phyloP scores from a whole-genome alignment of 2,888 invertebrate genomes.

The Branchipolynoe longqiensis region DNA sequence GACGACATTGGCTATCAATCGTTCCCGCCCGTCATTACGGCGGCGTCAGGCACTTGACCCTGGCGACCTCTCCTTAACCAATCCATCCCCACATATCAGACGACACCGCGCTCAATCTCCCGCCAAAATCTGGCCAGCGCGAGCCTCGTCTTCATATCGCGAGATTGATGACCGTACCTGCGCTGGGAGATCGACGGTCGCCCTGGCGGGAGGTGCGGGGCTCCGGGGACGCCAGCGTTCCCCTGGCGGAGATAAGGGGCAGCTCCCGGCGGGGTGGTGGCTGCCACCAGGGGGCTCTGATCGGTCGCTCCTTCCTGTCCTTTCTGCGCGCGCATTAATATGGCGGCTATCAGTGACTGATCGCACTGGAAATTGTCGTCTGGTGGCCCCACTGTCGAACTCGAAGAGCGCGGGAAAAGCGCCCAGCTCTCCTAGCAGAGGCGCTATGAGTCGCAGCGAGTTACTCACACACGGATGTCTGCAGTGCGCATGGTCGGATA shows the following conservation, averaged over 20 bases:
- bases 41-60: constrained; percentile 16
- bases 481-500: too few relatives aligned
- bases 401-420: not conserved
- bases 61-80: constrained; percentile 28
- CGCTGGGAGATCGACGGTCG: constrained; percentile 4
- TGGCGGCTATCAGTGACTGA: constrained; percentile 45
- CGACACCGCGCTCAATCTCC: constrained; percentile 4
- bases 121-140: constrained; percentile 30
- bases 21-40: not conserved
- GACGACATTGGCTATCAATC: not conserved
- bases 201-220: not conserved
- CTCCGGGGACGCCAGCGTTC: not conserved
- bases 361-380: constrained; percentile 26
- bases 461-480: too few relatives aligned
- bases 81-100: constrained; percentile 36
- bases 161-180: constrained; percentile 23
- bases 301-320: constrained; percentile 49
- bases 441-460: too few relatives aligned
- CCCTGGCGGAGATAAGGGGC: constrained; percentile 10
- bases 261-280: not conserved
- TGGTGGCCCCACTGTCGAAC: not conserved
- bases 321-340: constrained; percentile 51
- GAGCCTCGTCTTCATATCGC: not conserved
- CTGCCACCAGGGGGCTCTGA: not conserved
- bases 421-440: constrained; percentile 32